Conservation (phyloP, 2,113 vertebrate genomes). For the Antigone vipio region DNA sequence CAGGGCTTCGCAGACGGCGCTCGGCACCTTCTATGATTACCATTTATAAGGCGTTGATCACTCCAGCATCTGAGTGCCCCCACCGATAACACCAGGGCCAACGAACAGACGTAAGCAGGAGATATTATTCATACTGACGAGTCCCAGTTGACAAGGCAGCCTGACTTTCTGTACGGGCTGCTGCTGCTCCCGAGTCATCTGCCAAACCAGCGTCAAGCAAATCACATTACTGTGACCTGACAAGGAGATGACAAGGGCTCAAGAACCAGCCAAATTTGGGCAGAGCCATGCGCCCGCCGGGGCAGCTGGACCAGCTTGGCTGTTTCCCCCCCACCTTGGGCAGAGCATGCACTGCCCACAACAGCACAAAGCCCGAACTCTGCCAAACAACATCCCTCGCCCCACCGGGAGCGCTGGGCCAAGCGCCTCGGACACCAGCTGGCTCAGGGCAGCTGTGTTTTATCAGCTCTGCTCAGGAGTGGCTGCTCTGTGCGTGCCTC, state of each 20-base stretch:
- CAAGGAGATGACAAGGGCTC: neutral
- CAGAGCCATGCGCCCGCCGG: neutral
- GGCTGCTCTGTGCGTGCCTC: neutral
- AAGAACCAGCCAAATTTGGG: neutral
- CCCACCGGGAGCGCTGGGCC: fast-evolving
- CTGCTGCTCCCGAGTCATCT: neutral
- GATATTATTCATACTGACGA: neutral
- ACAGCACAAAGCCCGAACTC: neutral
- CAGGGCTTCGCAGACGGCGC: fast-evolving
- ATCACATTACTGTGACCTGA: neutral
- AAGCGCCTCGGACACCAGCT: neutral
- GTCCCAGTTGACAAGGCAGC: neutral
- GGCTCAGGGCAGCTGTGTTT: neutral
- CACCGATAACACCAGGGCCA: neutral
- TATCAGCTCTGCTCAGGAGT: neutral
- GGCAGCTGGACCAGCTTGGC: neutral
- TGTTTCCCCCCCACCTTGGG: neutral
- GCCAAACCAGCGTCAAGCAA: neutral
- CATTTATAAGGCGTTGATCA: neutral
- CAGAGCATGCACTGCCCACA: neutral
- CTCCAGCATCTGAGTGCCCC: neutral
- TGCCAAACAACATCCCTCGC: neutral
- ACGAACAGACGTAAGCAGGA: neutral
- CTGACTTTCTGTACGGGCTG: neutral
- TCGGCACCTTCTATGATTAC: neutral